Evolutionary conservation across 1,140 invertebrate genomes (phyloP), one percentile per base, ranked within the genome.

Genomic region (Brachionus koreanus): DNA sequence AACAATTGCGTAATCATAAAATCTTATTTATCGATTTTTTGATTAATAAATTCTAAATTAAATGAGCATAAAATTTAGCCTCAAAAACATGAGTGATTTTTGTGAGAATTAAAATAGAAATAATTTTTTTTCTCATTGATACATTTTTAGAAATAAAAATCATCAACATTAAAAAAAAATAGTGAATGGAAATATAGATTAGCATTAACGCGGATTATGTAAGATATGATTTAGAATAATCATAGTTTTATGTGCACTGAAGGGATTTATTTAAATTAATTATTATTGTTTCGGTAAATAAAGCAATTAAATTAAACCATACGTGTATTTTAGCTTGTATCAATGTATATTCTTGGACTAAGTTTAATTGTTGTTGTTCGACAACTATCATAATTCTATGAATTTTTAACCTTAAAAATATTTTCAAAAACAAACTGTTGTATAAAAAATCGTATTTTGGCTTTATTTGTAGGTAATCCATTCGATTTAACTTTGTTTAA

Each of bases 391-490:
- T 57, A 19, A 7, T 5, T 57, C 19, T 57, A 57, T 57, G 6
- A 57, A 57, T 57, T 57, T 49, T 57, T 57, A 57, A 57, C 49
- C 49, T 57, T 57, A 57, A 57, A 7, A 57, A 57, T 57, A 57
- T 57, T 57, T 57, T 57, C 49, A 57, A 42, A 42, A 42, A 42
- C 39, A 42, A 42, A 10, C 9, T 2, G n/a, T 57, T 57, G 49
- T 19, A n/a, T 3, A 9, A n/a, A 57, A 57, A n/a, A 57, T 19
- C 1, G 19, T 3, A 57, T 57, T 19, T 57, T 57, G 49, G 49
- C 49, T 57, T 57, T 23, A 57, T 57, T 57, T 1, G 7, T 57
- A 57, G 49, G 19, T 57, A 25, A 57, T 57, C 49, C 49, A 19
- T 57, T 57, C 19, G 49, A 23, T 57, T 57, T 19, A 5, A 7